Conservation (phyloP, 2,797 vertebrate species). For the Coilia nasus region DNA sequence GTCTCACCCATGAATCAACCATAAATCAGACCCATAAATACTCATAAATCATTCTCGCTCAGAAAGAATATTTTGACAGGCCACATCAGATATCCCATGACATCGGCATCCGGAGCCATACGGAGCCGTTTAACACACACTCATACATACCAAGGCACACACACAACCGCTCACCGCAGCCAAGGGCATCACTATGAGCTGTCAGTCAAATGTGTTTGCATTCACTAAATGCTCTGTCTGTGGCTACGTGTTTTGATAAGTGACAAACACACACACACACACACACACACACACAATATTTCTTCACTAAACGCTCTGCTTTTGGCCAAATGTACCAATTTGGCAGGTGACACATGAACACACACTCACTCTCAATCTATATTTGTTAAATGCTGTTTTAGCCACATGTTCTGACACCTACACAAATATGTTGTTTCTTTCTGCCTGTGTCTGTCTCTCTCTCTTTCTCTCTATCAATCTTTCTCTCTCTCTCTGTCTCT, state of each 20-base stretch:
- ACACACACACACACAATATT: neutral
- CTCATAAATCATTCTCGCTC: neutral
- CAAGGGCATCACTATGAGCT: too few relatives aligned
- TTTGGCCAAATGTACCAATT: neutral
- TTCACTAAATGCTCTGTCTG: too few relatives aligned
- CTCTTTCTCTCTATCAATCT: too few relatives aligned
- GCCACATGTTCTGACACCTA: too few relatives aligned
- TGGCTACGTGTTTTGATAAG: too few relatives aligned
- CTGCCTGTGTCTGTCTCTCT: too few relatives aligned
- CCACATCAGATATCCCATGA: neutral
- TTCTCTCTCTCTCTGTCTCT: too few relatives aligned
- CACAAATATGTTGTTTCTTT: too few relatives aligned
- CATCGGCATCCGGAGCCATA: neutral
- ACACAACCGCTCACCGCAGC: neutral
- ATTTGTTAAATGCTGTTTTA: too few relatives aligned
- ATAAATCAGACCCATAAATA: conserved; percentile 8
- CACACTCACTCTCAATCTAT: neutral
- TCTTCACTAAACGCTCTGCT: too few relatives aligned
- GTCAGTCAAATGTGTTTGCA: too few relatives aligned
- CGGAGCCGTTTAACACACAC: neutral
- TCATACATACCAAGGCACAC: neutral
- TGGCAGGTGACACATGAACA: neutral
- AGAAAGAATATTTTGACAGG: neutral
- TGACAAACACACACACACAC: too few relatives aligned
- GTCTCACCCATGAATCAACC: neutral